Percentiles rank a stretch among this genome's conserved stretches.
phyloP scores from a whole-genome alignment of 53 echinoderm and acorn worm genomes.

The Holothuria scabra region DNA sequence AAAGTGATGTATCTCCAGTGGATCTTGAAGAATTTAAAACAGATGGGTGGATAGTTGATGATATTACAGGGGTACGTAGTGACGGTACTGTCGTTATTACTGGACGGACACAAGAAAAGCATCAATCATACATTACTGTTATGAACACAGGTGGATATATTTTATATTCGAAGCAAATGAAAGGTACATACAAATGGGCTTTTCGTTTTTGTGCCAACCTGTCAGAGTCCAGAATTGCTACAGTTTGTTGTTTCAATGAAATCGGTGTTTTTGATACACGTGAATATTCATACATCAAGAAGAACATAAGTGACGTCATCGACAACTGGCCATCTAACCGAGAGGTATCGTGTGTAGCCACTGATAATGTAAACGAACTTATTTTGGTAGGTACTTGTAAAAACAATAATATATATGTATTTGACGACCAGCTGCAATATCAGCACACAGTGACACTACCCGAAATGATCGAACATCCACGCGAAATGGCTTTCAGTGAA shows the following conservation, averaged over 20 bases:
- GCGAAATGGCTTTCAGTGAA: not conserved
- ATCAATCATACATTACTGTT: too few species aligned
- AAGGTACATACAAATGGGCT: not conserved
- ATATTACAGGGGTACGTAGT: too few species aligned
- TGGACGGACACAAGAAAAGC: too few species aligned
- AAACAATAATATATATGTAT: not conserved
- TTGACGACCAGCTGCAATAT: constrained; percentile 4
- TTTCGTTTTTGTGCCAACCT: not conserved
- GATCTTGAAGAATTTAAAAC: too few species aligned
- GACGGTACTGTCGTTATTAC: too few species aligned
- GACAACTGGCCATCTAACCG: not conserved
- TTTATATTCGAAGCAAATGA: too few species aligned
- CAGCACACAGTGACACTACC: not conserved
- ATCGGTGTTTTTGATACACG: constrained; percentile 7
- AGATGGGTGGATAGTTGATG: too few species aligned
- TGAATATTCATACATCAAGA: not conserved
- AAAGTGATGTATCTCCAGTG: too few species aligned
- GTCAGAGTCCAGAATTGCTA: not conserved
- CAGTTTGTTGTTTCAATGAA: not conserved
- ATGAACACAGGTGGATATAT: too few species aligned
- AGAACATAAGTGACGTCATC: not conserved
- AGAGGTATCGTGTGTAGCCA: not conserved
- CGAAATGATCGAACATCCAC: not conserved
- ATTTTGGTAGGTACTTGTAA: not conserved
- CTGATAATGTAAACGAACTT: not conserved